Evolutionary conservation across 2,888 invertebrate genomes (phyloP), one percentile per base, ranked within the genome.

Genomic region (Tetranychus piercei): DNA sequence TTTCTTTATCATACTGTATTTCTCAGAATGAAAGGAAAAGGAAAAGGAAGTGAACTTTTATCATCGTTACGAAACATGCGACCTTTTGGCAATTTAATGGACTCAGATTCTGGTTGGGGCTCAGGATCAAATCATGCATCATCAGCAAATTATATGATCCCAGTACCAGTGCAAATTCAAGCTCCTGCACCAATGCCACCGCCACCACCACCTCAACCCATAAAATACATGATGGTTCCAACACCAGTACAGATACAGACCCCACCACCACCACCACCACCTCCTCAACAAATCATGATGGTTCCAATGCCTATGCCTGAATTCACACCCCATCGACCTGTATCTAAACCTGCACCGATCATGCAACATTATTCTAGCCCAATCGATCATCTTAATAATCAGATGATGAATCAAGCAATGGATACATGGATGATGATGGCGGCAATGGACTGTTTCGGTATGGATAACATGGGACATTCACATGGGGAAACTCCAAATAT

Each of bases 391-490:
- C 20, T 69, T 20, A 69, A 69, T 23, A 69, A 69, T 69, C 22
- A 20, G 11, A 20, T 69, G 20, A 69, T 69, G 69, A 69, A 69
- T 69, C 69, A 69, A 22, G 69, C 69, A 22, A 69, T 69, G 69
- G 69, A 69, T 8, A 23, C 20, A 23, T 69, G 69, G 69, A 69
- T 69, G 69, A 69, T 69, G 69, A 69, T 69, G 69, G 69, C 69
- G 11, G 69, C 69, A 5, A 69, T 69, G 69, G 69, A 69, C 20
- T 69, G 69, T 23, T 69, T 69, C 20, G 69, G 69, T 20, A 69
- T 69, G 69, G 69, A 69, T 22, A 69, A 69, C 20, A n/a, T 20
- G 22, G 20, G 18, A 69, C 69, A 69, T 22, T 20, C 20, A 23
- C 69, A 69, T 23, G 69, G 69, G 7, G 69, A 23, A 11, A 20